These are phyloP conservation scores for Sinocyclocheilus maitianheensis DNA, from an alignment of 2,113 vertebrate genomes.

Conservation along the genomic window DNA sequence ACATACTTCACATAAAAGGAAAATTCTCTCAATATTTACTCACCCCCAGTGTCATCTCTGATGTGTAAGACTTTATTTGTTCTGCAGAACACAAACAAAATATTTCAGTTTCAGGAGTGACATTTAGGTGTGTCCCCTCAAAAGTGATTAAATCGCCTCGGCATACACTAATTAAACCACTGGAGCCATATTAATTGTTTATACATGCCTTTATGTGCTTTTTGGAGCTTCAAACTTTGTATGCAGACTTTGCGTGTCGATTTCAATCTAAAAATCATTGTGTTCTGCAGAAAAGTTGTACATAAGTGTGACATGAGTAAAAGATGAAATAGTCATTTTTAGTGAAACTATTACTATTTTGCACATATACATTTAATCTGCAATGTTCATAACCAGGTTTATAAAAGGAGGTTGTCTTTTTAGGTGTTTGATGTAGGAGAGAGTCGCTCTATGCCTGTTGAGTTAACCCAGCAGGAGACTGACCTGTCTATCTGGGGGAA, in stretches of 20 bases:
- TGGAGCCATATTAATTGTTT: neutral
- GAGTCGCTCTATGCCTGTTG: slow-evolving; percentile 70
- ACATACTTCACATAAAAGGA: neutral
- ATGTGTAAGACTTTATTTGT: neutral
- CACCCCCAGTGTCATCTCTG: neutral
- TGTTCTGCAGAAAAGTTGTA: neutral
- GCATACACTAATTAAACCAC: neutral
- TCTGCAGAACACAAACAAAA: neutral
- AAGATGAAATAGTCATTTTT: neutral
- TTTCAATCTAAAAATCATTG: neutral
- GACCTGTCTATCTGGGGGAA: slow-evolving; percentile 65
- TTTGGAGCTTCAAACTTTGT: neutral
- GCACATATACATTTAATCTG: neutral
- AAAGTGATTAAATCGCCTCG: neutral
- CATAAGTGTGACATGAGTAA: neutral
- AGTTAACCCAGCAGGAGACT: slow-evolving; percentile 65
- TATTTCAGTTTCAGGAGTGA: neutral
- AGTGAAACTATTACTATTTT: neutral
- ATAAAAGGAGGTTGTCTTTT: neutral
- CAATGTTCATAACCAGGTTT: neutral
- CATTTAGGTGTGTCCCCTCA: neutral
- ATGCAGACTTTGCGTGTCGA: neutral
- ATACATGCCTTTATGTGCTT: neutral
- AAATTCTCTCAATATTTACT: neutral
- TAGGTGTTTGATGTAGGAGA: slow-evolving; percentile 78